Base-by-base conservation (phyloP, 2,113 vertebrate species). In the Noturus placidus region DNA sequence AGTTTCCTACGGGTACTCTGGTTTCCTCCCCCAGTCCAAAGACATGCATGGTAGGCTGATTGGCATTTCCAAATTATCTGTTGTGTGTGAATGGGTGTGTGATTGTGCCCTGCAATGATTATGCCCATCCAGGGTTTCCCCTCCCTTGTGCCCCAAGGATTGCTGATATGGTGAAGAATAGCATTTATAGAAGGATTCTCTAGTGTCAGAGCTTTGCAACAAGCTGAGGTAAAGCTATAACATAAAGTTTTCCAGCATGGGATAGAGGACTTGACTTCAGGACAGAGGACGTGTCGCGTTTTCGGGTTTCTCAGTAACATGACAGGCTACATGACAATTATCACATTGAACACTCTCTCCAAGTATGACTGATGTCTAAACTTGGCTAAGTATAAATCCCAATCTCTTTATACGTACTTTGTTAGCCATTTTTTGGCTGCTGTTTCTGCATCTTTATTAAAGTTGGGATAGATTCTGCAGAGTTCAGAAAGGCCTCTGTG, bases 361-460 rank as follows among this genome's bases (percentile, higher is more conserved):
- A 76, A 61, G 83, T 74, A 59, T 85, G 52, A 85, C 13, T 59
- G 52, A 63, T 4, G 69, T 74, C 50, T 74, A 57, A 72, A 30
- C 3, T 50, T 46, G 20, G 19, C 52, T 27, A 76, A 17, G 14
- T 52, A 38, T 63, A 46, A 46, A 77, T 42, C 50, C 33, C 14
- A 30, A 38, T 19, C 83, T 76, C 35, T 77, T 17, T 25, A 42
- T 50, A 63, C 27, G 46, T 10, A 63, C 27, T 61, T 10, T 46
- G 13, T 63, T 20, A 20, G 19, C 14, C 11, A 17, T 83, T 65
- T 52, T 84, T 74, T 35, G 54, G 46, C 19, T 77, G 63, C 56
- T 65, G 38, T 83, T 42, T 83, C 13, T 83, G 70, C 33, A 61
- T 85, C 56, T 57, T 59, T 33, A 59, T 83, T 50, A 83, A 69